Base-by-base conservation (phyloP, 2,113 vertebrate species). In the Lagopus muta region DNA sequence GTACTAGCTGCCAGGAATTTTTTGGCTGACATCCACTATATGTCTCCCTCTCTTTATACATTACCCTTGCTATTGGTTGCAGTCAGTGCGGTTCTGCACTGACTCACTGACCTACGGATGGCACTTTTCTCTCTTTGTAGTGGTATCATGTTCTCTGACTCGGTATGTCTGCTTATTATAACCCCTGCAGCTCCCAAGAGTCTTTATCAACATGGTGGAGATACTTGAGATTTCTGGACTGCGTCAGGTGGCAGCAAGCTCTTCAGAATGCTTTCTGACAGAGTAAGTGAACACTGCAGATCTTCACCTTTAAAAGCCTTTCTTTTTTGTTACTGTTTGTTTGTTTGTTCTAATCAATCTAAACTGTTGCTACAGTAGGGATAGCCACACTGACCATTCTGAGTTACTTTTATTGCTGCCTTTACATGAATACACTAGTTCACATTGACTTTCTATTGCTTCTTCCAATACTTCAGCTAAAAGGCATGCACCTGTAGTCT, bases 171-270 rank as follows among this genome's bases (percentile, higher is more conserved):
- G 83, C 28, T 82, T 89, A 19, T 80, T 95, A 48, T 95, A 74
- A 94, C 97, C 58, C 54, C 48, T n/a, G 4, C 88, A 99, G 99
- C 98, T 99, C 77, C 99, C 99, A 17, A 98, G 98, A 91, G 91
- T 89, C 32, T 98, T 99, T 89, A 93, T 99, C 82, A 99, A 98
- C 10, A 6, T 99, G 54, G 95, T 99, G 82, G 98, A 98, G 84
- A 96, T 99, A 83, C 92, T 99, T 34, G 98, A 99, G 87, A 62
- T 99, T 16, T 96, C 97, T 57, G 96, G 93, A 32, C 97, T 99
- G 80, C 95, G 98, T 71, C 97, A 95, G 93, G 88, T 98, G 13
- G 97, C 98, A 57, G 95, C 92, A 6, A 96, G 98, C 82, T 97
- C 96, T 47, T 91, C 98, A 1, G 94, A 65, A 12, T 99, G 98